Evolutionary conservation across 2,113 vertebrate genomes (phyloP).

Genomic region (Struthio camelus): DNA sequence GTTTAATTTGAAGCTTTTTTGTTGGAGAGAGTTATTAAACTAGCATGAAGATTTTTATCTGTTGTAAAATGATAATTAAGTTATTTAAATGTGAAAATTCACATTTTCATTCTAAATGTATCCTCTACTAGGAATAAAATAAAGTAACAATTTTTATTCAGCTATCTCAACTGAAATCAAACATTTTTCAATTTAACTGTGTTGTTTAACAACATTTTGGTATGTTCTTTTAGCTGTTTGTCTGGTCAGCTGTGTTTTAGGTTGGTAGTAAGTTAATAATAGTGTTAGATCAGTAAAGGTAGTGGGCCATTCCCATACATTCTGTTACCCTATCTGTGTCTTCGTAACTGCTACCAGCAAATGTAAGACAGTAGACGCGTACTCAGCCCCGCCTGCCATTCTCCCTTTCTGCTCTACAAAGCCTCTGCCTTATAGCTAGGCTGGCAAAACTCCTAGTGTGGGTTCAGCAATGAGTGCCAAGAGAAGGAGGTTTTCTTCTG

Average conservation of each 20-base stretch:
- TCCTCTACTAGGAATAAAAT: not conserved
- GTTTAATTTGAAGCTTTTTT: not conserved
- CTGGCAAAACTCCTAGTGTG: not conserved
- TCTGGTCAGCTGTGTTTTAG: not conserved
- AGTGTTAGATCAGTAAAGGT: not conserved
- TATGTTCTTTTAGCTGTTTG: not conserved
- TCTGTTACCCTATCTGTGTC: not conserved
- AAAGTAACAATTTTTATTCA: not conserved
- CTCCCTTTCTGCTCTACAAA: not conserved
- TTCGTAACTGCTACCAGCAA: not conserved
- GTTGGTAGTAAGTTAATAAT: not conserved
- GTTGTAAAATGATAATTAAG: not conserved
- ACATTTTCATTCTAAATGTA: not conserved
- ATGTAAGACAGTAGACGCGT: not conserved
- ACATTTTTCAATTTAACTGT: not conserved
- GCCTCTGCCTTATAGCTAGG: not conserved
- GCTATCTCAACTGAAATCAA: not conserved
- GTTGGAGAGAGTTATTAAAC: not conserved
- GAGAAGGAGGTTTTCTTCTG: not conserved
- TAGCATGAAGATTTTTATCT: not conserved
- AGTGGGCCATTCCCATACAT: rapidly evolving
- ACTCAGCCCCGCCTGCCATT: not conserved
- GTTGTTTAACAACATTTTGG: rapidly evolving
- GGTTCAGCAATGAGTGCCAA: not conserved
- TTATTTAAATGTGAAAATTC: not conserved